Evolutionary conservation across 2,797 vertebrate genomes (phyloP).

Genomic region (Dicrostonyx torquatus): DNA sequence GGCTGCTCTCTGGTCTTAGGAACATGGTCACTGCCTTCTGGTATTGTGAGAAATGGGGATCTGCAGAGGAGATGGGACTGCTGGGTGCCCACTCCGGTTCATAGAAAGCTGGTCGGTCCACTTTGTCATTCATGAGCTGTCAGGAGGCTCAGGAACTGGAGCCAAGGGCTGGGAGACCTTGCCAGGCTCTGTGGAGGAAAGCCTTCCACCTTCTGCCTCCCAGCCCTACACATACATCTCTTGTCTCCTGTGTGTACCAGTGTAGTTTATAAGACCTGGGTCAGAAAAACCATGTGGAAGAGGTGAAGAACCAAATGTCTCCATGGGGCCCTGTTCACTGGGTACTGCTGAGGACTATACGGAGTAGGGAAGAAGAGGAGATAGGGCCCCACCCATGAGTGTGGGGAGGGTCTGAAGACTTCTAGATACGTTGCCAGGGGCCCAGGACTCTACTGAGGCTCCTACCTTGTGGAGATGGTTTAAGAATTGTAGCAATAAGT

Average conservation of each 20-base stretch:
- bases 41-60: not conserved
- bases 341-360: not conserved
- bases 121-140: constrained; percentile 51
- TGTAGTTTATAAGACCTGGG: not conserved
- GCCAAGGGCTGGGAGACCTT: not conserved
- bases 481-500: constrained; percentile 54
- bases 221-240: fast-evolving
- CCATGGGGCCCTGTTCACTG: not conserved
- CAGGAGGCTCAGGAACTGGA: constrained; percentile 1
- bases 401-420: not conserved
- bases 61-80: not conserved
- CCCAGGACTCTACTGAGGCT: not conserved
- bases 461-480: not conserved
- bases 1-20: not conserved
- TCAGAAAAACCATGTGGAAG: not conserved
- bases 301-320: not conserved
- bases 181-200: not conserved
- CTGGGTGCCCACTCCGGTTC: not conserved
- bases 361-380: not conserved
- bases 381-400: not conserved
- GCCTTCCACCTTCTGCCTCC: not conserved
- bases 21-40: not conserved
- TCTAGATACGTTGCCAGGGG: not conserved
- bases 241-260: not conserved
- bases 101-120: constrained; percentile 62